These are phyloP conservation scores for Pycnonotus jocosus DNA, from an alignment of 2,113 vertebrate species.

Conservation along the genomic window DNA sequence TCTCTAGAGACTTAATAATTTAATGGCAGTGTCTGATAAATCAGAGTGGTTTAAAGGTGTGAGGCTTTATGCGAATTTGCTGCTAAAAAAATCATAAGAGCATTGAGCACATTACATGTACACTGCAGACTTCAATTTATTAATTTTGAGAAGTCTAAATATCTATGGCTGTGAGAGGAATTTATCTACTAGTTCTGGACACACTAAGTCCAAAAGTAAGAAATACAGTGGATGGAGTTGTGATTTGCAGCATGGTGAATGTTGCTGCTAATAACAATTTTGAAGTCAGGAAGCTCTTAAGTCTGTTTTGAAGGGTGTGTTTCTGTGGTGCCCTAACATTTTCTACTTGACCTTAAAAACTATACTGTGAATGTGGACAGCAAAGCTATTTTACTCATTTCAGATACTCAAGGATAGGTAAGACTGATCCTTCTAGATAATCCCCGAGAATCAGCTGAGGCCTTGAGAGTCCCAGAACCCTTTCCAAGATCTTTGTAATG, in stretches of 20 bases:
- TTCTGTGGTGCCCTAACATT: not conserved
- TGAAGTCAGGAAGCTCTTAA: not conserved
- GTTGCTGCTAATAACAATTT: not conserved
- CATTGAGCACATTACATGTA: not conserved
- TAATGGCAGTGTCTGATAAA: not conserved
- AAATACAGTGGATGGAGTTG: not conserved
- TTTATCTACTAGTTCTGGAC: not conserved
- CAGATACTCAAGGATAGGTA: not conserved
- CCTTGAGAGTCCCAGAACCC: not conserved
- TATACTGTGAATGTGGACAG: not conserved
- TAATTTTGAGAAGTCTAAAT: not conserved
- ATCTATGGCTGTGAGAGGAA: not conserved
- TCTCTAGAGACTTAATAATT: not conserved
- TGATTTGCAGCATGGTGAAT: not conserved
- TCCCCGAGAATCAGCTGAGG: not conserved
- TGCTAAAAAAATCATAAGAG: not conserved
- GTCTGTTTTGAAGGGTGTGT: not conserved
- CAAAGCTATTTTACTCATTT: not conserved
- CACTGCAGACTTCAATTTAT: not conserved
- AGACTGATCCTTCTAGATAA: not conserved
- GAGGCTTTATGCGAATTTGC: not conserved
- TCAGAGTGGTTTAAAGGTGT: not conserved
- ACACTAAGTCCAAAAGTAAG: not conserved
- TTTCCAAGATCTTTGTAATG: not conserved
- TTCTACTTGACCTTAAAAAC: not conserved